Evolutionary conservation across 2,888 invertebrate genomes (phyloP).

Genomic region (Rapana venosa): DNA sequence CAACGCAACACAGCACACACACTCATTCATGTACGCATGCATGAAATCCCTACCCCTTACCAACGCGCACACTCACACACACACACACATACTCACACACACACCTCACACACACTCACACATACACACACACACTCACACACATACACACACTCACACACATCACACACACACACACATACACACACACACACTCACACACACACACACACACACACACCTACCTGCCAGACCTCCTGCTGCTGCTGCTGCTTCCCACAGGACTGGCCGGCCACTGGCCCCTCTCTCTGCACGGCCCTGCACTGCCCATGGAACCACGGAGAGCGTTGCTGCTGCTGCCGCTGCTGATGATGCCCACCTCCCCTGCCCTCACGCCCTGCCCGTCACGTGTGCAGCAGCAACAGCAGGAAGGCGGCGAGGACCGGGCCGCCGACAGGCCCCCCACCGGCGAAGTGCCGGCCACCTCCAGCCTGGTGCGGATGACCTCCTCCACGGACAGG

Average conservation of each 20-base stretch:
- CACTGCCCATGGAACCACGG: background rate
- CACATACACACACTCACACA: no score
- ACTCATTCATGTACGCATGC: no score
- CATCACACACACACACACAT: no score
- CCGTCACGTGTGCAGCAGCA: background rate
- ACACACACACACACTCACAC: background rate
- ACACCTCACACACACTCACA: no score
- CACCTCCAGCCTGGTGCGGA: conserved; percentile 19
- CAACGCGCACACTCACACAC: no score
- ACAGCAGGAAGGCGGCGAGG: background rate
- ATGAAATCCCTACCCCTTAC: no score
- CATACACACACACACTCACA: no score
- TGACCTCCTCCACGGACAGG: conserved; percentile 27
- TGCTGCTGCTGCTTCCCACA: background rate
- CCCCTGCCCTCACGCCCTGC: background rate
- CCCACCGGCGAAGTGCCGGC: background rate
- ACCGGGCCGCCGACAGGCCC: background rate
- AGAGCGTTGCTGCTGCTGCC: no score
- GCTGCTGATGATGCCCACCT: background rate
- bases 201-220: background rate
- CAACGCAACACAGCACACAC: no score
- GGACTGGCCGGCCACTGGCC: background rate
- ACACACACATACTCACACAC: no score
- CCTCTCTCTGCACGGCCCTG: background rate
- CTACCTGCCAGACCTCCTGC: background rate